These are phyloP conservation scores for Discoglossus pictus DNA, from an alignment of 2,797 vertebrate genomes.

Conservation along the genomic window DNA sequence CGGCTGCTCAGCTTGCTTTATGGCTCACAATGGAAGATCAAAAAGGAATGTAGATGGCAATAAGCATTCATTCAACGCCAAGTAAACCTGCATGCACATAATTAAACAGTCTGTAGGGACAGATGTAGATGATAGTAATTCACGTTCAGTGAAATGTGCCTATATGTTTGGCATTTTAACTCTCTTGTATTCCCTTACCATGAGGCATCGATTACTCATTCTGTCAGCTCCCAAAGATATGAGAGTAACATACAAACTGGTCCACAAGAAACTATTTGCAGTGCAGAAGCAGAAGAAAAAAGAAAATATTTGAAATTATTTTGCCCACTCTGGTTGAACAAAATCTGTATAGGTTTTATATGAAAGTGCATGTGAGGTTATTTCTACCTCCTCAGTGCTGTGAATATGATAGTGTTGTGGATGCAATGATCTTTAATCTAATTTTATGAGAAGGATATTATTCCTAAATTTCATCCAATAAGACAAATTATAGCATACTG, in stretches of 20 bases:
- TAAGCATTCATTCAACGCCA: slow-evolving; percentile 44
- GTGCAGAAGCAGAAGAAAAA: too few relatives aligned
- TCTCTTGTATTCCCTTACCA: slow-evolving; percentile 72
- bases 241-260: slow-evolving; percentile 56
- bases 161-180: slow-evolving; percentile 72
- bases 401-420: slow-evolving; percentile 56
- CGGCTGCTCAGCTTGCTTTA: slow-evolving; percentile 42
- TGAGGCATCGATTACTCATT: slow-evolving; percentile 72
- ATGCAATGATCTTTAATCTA: slow-evolving; percentile 55
- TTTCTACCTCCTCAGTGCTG: slow-evolving; percentile 55
- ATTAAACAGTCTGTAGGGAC: slow-evolving; percentile 64
- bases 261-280: slow-evolving; percentile 15
- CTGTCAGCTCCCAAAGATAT: slow-evolving; percentile 56
- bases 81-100: slow-evolving; percentile 61
- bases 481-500: slow-evolving; percentile 57
- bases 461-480: slow-evolving; percentile 56
- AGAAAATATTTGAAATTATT: slow-evolving; percentile 62
- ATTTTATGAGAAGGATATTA: slow-evolving; percentile 50
- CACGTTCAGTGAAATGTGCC: slow-evolving; percentile 64
- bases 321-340: neutral
- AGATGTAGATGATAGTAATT: slow-evolving; percentile 69
- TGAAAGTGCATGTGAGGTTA: slow-evolving; percentile 57
- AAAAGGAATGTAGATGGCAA: slow-evolving; percentile 43
- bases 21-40: slow-evolving; percentile 44
- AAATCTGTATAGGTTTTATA: slow-evolving; percentile 49